Conservation (phyloP, 2,113 vertebrate genomes). For the Parotia lawesii region DNA sequence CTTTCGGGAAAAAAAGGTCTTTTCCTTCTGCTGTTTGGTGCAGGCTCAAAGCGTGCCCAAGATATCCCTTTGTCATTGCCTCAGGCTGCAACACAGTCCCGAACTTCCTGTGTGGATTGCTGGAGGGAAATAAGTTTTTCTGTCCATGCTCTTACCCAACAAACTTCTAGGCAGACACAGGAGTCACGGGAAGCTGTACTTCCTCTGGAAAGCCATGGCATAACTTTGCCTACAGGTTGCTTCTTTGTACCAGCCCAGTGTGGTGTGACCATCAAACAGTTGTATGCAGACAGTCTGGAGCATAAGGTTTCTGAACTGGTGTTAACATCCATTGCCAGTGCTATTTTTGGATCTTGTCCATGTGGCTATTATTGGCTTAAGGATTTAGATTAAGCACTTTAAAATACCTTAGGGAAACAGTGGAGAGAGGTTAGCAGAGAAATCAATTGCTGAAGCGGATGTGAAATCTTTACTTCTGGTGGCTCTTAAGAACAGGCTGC, state of each 20-base stretch:
- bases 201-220: neutral
- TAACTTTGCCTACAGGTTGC: neutral
- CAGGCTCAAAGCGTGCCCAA: neutral
- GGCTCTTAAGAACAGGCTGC: neutral
- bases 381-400: conserved; percentile 18
- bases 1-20: neutral
- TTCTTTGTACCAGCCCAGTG: neutral
- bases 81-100: neutral
- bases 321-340: neutral
- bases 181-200: neutral
- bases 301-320: neutral
- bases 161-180: neutral
- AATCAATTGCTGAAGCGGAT: neutral
- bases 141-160: neutral
- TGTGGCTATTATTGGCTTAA: conserved; percentile 27
- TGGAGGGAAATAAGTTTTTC: neutral
- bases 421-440: neutral
- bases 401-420: neutral
- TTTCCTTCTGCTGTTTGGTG: neutral
- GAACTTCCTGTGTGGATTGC: neutral
- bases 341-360: neutral
- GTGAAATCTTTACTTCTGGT: neutral
- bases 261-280: neutral
- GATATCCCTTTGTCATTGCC: neutral
- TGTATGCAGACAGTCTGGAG: neutral